These are phyloP conservation scores for Xiphias gladius DNA, from an alignment of 2,113 vertebrate species.

Conservation along the genomic window DNA sequence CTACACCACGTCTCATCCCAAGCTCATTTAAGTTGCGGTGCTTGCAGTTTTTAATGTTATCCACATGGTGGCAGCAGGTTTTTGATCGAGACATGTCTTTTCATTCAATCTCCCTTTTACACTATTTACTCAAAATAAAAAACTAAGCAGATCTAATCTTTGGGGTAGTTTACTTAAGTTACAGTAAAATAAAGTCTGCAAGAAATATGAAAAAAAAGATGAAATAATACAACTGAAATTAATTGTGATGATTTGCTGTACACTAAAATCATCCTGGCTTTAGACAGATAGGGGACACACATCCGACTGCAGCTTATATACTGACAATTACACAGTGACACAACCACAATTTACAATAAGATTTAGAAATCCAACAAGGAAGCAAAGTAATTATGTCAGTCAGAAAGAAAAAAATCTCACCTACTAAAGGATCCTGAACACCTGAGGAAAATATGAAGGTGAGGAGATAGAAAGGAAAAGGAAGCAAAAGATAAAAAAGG, in stretches of 20 bases:
- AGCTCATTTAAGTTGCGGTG: not conserved
- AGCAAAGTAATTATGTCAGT: not conserved
- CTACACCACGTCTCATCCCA: not conserved
- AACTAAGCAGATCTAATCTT: not conserved
- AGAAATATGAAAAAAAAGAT: not conserved
- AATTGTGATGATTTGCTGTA: not conserved
- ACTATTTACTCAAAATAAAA: not conserved
- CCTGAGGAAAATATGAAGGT: conserved; percentile 67
- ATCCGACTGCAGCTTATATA: not conserved
- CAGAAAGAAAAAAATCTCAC: conserved; percentile 71
- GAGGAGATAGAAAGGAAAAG: not conserved
- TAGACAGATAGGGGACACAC: not conserved
- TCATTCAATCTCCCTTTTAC: not conserved
- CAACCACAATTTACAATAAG: not conserved
- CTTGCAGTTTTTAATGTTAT: not conserved
- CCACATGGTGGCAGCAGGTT: conserved; percentile 47
- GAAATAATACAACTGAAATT: not conserved
- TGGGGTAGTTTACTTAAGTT: not conserved
- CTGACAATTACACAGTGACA: not conserved
- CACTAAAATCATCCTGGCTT: not conserved
- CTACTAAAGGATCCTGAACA: conserved; percentile 80
- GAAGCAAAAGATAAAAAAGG: not conserved
- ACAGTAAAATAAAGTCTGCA: not conserved
- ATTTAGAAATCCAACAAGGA: not conserved
- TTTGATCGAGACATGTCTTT: not conserved